Percentiles rank a stretch among this genome's conserved stretches.
Evolutionary conservation across 53 echinoderm and acorn worm species (phyloP).

Genomic region (Patiria pectinifera): DNA sequence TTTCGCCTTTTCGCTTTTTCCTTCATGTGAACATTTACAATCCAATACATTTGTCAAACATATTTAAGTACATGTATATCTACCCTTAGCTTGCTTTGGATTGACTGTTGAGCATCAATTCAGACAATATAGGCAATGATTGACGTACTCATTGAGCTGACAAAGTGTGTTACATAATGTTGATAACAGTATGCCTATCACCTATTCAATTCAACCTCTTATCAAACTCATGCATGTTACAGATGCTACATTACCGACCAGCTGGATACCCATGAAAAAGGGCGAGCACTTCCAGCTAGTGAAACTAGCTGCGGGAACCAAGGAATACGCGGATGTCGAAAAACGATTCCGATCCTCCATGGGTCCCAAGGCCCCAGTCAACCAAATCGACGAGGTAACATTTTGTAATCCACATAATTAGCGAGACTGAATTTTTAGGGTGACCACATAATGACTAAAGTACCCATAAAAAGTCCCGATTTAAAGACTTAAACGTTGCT

Average conservation of each 20-base stretch:
- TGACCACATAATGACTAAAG: background rate
- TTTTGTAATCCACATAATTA: background rate
- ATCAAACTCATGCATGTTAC: background rate
- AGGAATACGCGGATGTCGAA: constrained; percentile 40
- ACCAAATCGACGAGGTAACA: constrained; percentile 20
- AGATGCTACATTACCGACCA: constrained; percentile 45
- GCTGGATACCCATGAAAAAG: constrained; percentile 49
- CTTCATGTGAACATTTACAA: no score
- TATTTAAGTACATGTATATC: no score
- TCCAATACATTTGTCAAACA: no score
- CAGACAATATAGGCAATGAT: no score
- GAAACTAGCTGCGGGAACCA: constrained; percentile 11
- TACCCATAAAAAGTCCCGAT: no score
- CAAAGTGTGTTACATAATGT: no score
- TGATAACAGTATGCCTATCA: background rate
- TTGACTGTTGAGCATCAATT: no score
- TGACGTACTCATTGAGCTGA: no score
- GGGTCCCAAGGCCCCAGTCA: background rate
- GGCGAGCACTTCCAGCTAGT: background rate
- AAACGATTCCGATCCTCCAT: background rate
- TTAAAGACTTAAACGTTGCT: no score
- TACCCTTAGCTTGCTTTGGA: no score
- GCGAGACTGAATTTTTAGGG: background rate
- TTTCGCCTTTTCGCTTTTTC: no score
- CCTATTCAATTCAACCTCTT: background rate